Evolutionary conservation across 2,797 vertebrate species (phyloP).

Genomic region (Acanthurus leucopareius): DNA sequence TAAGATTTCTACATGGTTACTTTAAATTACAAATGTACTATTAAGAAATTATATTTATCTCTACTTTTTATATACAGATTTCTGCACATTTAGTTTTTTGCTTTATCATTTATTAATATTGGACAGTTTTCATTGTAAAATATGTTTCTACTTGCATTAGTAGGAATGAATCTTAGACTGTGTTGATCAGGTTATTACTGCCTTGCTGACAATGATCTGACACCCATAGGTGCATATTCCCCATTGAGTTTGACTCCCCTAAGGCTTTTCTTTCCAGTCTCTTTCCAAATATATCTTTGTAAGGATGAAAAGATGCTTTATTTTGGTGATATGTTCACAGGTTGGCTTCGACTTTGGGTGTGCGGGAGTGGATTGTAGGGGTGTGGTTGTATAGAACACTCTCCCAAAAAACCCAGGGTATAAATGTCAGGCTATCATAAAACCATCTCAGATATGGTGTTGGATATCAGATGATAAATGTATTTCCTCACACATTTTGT

Average conservation of each 20-base stretch:
- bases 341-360: neutral
- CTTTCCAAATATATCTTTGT: neutral
- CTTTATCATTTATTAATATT: neutral
- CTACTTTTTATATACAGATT: neutral
- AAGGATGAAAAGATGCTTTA: neutral
- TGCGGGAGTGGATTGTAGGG: slow-evolving; percentile 4
- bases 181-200: slow-evolving; percentile 29
- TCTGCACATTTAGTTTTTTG: neutral
- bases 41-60: neutral
- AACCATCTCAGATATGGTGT: slow-evolving; percentile 43
- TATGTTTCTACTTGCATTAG: neutral
- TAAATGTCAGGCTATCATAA: slow-evolving; percentile 44
- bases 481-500: slow-evolving; percentile 19
- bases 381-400: slow-evolving; percentile 38
- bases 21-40: neutral
- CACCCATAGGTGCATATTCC: slow-evolving; percentile 29
- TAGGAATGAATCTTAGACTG: slow-evolving; percentile 1
- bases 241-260: slow-evolving; percentile 19
- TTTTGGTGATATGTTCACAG: neutral
- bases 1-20: neutral
- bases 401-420: slow-evolving; percentile 12
- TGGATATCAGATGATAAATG: slow-evolving; percentile 56
- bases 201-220: slow-evolving; percentile 53
- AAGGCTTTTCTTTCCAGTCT: neutral
- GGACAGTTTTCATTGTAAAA: neutral